Evolutionary conservation across 2,113 vertebrate genomes (phyloP), one percentile per base, ranked within the genome.

Genomic region (Lagopus muta): DNA sequence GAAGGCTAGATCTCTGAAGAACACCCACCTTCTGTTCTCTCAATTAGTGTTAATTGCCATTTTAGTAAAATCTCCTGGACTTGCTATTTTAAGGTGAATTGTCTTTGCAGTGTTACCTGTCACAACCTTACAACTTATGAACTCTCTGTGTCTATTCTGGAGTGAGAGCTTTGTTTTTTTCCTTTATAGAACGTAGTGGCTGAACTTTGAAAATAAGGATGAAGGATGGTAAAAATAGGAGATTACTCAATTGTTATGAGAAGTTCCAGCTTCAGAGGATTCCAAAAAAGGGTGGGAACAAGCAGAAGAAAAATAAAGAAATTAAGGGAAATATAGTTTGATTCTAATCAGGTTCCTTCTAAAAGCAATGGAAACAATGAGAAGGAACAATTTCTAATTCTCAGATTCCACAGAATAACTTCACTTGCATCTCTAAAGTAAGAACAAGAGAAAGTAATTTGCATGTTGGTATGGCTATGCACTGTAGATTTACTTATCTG

Each of bases 201-300:
- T 85, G 62, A 93, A 89, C 17, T 60, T 91, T 82, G 87, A 82
- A 91, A 95, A 92, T 76, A 91, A 74, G 65, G 73, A 88, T 34
- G 78, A 88, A 71, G 21, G 2, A 21, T 58, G 16, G 36, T 58
- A 94, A 92, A 94, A 96, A 89, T 67, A 89, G 82, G 84, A 85
- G 28, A 89, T 94, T 92, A 58, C 0, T 11, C 71, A 87, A 87
- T 90, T 82, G 87, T 92, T 93, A 93, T 34, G 54, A 70, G 54
- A 79, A 76, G 28, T 91, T 93, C 62, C 74, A 90, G 11, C 67
- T 82, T 85, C 11, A 66, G 54, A 75, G 3, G 16, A 76, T 45
- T 92, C 82, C 58, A 93, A 87, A 92, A 82, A 62, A 82, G 64
- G 40, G 30, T 43, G 54, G 61, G 42, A 87, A 91, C 13, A 82